Evolutionary conservation across 53 echinoderm and acorn worm genomes (phyloP), one percentile per base, ranked within the genome.

Genomic region (Holothuria scabra): DNA sequence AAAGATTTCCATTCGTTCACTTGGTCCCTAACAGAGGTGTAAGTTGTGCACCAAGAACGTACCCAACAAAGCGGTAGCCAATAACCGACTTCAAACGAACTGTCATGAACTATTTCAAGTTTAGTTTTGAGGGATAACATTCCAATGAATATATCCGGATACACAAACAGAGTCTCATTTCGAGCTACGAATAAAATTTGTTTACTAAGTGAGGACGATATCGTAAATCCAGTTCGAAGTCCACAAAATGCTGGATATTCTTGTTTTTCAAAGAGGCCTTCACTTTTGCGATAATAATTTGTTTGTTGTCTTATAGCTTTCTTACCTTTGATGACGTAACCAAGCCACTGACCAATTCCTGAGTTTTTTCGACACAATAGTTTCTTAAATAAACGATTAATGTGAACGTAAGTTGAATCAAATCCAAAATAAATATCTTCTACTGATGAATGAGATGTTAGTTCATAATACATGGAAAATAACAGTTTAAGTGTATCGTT

Each of bases 391-490:
- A 84, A 21, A 28, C 4, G 65, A 18, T 62, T 55, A 8, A 46
- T 30, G 22, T 67, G 12, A 31, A 84, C 84, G 69, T 66, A 67
- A 48, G 67, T 67, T 32, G 48, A 55, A 55, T 84, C 84, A 19
- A 19, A 26, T 26, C 84, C 84, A 49, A 62, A 24, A 28, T n/a
- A n/a, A n/a, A n/a, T n/a, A n/a, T n/a, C n/a, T n/a, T n/a, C n/a
- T n/a, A n/a, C n/a, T n/a, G n/a, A n/a, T n/a, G n/a, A n/a, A n/a
- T n/a, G n/a, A n/a, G n/a, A n/a, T n/a, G n/a, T n/a, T n/a, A n/a
- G n/a, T 66, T n/a, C 1, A 67, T n/a, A n/a, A n/a, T n/a, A n/a
- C n/a, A n/a, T n/a, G n/a, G n/a, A n/a, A n/a, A n/a, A n/a, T n/a
- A n/a, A n/a, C n/a, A n/a, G n/a, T n/a, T n/a, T n/a, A n/a, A n/a